phyloP scores from a whole-genome alignment of 2,113 vertebrate genomes.

The Serilophus lunatus region DNA sequence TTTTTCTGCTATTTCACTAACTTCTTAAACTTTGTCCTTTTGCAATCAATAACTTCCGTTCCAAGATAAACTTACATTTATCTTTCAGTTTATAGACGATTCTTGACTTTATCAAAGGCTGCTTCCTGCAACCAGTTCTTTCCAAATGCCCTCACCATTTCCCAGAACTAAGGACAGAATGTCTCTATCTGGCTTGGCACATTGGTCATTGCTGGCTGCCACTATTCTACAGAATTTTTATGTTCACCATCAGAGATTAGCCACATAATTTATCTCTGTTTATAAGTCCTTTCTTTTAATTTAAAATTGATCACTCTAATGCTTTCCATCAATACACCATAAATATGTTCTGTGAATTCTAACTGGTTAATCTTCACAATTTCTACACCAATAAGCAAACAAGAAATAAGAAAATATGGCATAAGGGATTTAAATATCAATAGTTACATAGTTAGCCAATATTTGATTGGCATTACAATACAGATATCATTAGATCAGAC shows the following conservation, averaged over 20 bases:
- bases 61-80: neutral
- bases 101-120: neutral
- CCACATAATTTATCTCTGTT: neutral
- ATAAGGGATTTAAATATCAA: neutral
- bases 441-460: neutral
- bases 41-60: neutral
- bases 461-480: neutral
- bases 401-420: neutral
- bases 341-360: neutral
- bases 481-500: neutral
- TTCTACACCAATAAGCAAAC: neutral
- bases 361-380: neutral
- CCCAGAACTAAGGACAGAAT: neutral
- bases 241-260: neutral
- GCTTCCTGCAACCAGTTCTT: neutral
- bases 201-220: neutral
- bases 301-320: neutral
- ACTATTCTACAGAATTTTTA: neutral
- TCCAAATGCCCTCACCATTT: neutral
- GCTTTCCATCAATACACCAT: neutral
- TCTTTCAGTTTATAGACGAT: neutral
- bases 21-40: neutral
- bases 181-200: accelerated
- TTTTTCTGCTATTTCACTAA: neutral
- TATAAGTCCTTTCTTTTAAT: neutral